A percentile compares a stretch with the other conserved stretches of the same genome.
Evolutionary conservation across 1,140 invertebrate species (phyloP).

Genomic region (Papilio helenus): DNA sequence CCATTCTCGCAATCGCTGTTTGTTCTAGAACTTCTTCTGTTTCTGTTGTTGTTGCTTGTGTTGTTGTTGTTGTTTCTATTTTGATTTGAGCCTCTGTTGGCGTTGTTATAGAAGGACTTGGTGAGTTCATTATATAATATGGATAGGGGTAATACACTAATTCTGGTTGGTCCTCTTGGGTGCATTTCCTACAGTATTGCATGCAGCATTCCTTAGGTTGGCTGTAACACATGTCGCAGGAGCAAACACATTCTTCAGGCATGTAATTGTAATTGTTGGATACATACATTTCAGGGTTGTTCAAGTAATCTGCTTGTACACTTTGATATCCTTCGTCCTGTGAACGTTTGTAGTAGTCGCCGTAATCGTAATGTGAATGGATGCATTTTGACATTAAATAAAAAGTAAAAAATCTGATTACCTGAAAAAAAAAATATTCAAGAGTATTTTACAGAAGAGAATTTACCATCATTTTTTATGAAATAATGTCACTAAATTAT

Average conservation of each 20-base stretch:
- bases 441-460: too few species aligned
- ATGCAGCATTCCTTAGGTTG: slow-evolving; percentile 52
- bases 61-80: slow-evolving; percentile 32
- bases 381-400: slow-evolving; percentile 2
- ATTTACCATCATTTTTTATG: too few species aligned
- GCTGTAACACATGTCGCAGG: slow-evolving; percentile 14
- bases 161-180: slow-evolving; percentile 41
- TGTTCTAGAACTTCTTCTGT: slow-evolving; percentile 36
- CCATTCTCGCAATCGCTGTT: not conserved
- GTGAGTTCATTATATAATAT: slow-evolving; percentile 43
- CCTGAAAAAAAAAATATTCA: slow-evolving; percentile 9
- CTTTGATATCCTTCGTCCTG: not conserved
- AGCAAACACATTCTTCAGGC: slow-evolving; percentile 1
- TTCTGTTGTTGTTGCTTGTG: slow-evolving; percentile 32
- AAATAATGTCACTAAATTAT: too few species aligned
- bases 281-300: not conserved
- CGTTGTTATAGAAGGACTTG: not conserved
- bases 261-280: slow-evolving; percentile 15
- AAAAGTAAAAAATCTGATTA: slow-evolving; percentile 7
- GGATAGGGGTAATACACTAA: slow-evolving; percentile 57
- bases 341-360: slow-evolving; percentile 12
- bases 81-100: slow-evolving; percentile 14
- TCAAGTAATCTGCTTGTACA: not conserved
- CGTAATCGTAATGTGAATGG: slow-evolving; percentile 22
- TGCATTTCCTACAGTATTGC: slow-evolving; percentile 52